Conservation (phyloP, 1,140 invertebrate genomes). For the Zaprionus tsacasi region DNA sequence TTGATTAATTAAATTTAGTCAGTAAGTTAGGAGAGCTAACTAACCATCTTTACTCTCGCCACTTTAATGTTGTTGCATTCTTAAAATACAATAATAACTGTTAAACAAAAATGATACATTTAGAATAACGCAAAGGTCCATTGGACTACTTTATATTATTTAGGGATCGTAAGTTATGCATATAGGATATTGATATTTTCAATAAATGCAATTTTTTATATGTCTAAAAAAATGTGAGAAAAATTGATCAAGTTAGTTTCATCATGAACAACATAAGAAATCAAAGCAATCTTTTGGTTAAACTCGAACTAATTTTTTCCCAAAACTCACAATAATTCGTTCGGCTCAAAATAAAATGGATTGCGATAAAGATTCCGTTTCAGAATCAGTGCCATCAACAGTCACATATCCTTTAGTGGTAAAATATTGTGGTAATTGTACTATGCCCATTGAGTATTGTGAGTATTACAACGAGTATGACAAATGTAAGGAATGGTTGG, state of each 20-base stretch:
- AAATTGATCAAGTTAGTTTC: too few species aligned
- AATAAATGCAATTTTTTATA: constrained; percentile 1
- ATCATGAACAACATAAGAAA: not conserved
- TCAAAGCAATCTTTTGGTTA: constrained; percentile 13
- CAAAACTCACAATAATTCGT: not conserved
- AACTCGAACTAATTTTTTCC: not conserved
- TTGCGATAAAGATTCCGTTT: not conserved
- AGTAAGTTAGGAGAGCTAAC: not conserved
- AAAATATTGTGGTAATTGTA: constrained; percentile 96
- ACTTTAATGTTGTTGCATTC: not conserved
- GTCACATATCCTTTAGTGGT: constrained; percentile 92
- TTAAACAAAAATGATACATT: not conserved
- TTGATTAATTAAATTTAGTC: constrained; percentile 8
- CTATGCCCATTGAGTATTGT: constrained; percentile 97
- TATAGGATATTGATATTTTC: not conserved
- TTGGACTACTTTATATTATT: not conserved
- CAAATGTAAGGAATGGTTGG: constrained; percentile 98
- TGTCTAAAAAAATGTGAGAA: not conserved
- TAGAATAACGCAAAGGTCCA: not conserved
- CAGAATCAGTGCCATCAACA: constrained; percentile 37
- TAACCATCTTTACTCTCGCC: not conserved
- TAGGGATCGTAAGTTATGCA: not conserved
- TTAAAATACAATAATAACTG: not conserved
- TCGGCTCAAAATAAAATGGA: constrained; percentile 26
- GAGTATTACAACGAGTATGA: constrained; percentile 98